Base-by-base conservation (phyloP, 2,888 invertebrate genomes). In the Mythimna vitellina region DNA sequence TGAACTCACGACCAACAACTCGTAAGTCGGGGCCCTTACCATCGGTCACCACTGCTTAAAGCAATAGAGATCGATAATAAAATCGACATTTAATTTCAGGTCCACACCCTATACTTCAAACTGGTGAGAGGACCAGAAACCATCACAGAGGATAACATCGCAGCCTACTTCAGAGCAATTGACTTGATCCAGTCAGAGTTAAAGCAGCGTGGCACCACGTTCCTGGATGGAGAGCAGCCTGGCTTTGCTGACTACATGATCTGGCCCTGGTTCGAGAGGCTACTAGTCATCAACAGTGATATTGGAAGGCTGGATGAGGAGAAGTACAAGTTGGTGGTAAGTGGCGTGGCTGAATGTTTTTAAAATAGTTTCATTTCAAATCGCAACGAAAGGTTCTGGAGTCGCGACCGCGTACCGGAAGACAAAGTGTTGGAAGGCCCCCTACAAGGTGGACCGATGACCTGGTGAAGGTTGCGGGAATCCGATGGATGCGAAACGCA, bases 191-290 rank as follows among this genome's bases (percentile, higher is more conserved):
- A 98, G 88, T 93, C 93, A 6, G 97, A 98, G 89, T 90, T 98
- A 1, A 89, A 87, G 20, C 93, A 93, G 49, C 96, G 98, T 65
- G 97, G 96, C 10, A 97, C 97, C 0, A 94, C 94, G 46, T 98
- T 97, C 88, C 97, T 98, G 78, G 92, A 88, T 62, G 98, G 98
- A 0, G 93, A 88, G 7, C 96, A 97, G 73, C 98, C 98, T 0
- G 98, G 98, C 14, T 98, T 97, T 96, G 93, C 97, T 22, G 98
- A 98, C 89, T 98, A 98, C 85, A 98, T 98, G 98, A 98, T 98
- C 84, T 98, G 98, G 98, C 98, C 98, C 0, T 98, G 98, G 98
- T 97, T 98, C 84, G 98, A 98, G 92, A 95, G 97, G 84, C 88
- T 97, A 0, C 95, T 96, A 3, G 49, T 65, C 0, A 90, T 95